A percentile compares a stretch with the other conserved stretches of the same genome.
phyloP scores from a whole-genome alignment of 35 echinoderm and acorn worm genomes.

The Lytechinus variegatus region DNA sequence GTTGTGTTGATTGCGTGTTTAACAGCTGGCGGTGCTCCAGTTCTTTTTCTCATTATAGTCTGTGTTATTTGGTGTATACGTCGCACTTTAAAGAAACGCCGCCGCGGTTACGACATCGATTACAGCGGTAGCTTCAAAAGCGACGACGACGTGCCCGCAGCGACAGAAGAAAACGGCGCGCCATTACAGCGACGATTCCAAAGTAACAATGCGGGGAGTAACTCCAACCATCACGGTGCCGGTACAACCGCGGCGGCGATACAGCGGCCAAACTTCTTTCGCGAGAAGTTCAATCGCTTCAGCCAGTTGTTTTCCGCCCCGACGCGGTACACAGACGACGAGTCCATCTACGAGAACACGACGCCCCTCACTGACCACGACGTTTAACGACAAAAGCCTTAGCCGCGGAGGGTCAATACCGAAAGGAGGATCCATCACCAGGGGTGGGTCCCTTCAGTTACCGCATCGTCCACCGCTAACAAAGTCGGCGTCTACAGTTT shows the following conservation, averaged over 20 bases:
- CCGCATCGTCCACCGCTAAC: background rate
- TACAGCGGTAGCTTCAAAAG: slow-evolving; percentile 49
- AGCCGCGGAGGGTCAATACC: background rate
- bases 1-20: slow-evolving; percentile 34
- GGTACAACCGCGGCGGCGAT: slow-evolving; percentile 7
- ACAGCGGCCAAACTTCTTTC: slow-evolving; percentile 38
- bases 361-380: slow-evolving; percentile 6
- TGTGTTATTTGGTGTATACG: background rate
- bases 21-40: background rate
- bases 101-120: slow-evolving; percentile 29
- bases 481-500: background rate
- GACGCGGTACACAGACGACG: slow-evolving; percentile 9
- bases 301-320: slow-evolving; percentile 38
- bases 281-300: slow-evolving; percentile 23
- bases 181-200: background rate
- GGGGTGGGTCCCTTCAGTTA: slow-evolving; percentile 32
- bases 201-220: background rate
- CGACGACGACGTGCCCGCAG: background rate
- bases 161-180: background rate
- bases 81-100: background rate
- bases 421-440: background rate
- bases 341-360: slow-evolving; percentile 51
- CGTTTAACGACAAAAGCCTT: background rate
- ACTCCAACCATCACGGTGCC: background rate
- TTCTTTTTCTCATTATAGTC: slow-evolving; percentile 29